Base-by-base conservation (phyloP, 2,113 vertebrate species). In the Gnathonemus echidnorhynchus region DNA sequence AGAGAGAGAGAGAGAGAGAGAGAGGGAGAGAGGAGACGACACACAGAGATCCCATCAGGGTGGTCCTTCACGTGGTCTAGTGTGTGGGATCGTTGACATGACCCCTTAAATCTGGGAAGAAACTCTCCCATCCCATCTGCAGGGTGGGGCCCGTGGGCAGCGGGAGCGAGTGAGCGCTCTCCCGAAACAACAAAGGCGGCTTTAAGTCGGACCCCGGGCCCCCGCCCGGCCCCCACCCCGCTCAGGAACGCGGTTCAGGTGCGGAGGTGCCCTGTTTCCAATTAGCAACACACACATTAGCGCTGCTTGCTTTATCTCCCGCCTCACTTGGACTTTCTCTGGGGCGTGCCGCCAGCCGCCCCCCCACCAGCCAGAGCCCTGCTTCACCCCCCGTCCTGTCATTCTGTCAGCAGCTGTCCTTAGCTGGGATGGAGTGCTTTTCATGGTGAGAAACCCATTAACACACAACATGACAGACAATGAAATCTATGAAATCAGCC, bases 51-150 rank as follows among this genome's bases (percentile, higher is more conserved):
- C 89, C 93, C 42, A 90, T 90, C 90, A 90, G 94, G 94, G 94
- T 95, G 94, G 94, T 95, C 94, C 90, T 83, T 77, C 17, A 39
- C 89, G 66, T 91, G 52, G 88, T 80, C 24, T 45, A 87, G 89
- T 91, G 90, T 91, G 91, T 90, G 93, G 92, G 92, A 91, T 93
- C 92, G 90, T 94, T 92, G 93, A 91, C 92, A 90, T 92, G 92
- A 92, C 92, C 90, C 89, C 88, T 39, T 19, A 52, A 88, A 89
- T 90, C 50, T n/a, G 84, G 31, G 85, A 89, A 90, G 90, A 92
- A 56, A 88, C 45, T 83, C 56, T 87, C 91, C 92, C 90, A 31
- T 91, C 84, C 89, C 89, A 92, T 92, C 92, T 90, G 90, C 56
- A 77, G 70, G 86, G 77, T 50, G 13, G 46, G 84, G 45, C 89